Evolutionary conservation across 2,888 invertebrate genomes (phyloP), one percentile per base, ranked within the genome.

Genomic region (Drosophila trichaetosa): DNA sequence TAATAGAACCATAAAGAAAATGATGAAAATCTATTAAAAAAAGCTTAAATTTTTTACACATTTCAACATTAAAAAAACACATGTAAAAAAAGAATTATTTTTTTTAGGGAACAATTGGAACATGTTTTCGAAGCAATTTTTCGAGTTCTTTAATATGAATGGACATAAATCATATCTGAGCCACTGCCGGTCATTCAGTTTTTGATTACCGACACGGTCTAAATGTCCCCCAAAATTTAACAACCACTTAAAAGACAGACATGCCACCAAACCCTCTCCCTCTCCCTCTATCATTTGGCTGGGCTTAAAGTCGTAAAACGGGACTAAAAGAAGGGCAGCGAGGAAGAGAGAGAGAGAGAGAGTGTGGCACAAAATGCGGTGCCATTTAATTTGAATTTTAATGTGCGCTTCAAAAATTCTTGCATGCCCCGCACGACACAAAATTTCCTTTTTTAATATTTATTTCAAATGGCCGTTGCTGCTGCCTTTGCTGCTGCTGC

Each of bases 371-470:
- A 63, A 71, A 75, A 63, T 75, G 65, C 60, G 64, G 63, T 76
- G 79, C 48, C 76, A 67, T 86, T 86, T 83, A 76, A 83, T 87
- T 85, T 86, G 83, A 81, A 89, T 87, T 85, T 79, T 87, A 73
- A 79, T 79, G 79, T 86, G 73, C 75, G 79, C 68, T 73, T 73
- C 68, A 76, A 72, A 46, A 77, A 81, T 81, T 79, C 72, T 67
- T 74, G 69, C 58, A 75, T 69, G 69, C 63, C 65, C 67, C 75
- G 65, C 73, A 73, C 69, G 73, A 63, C 81, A 69, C 61, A 57
- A 80, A 57, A 57, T 70, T 63, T 69, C 33, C n/a, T 31, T 70
- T 62, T 74, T 76, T 79, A 73, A 79, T 87, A 87, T 87, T 87
- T 84, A 69, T 84, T 84, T 81, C 76, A 80, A 76, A 74, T 74